Evolutionary conservation across 2,888 invertebrate genomes (phyloP), one percentile per base, ranked within the genome.

Genomic region (Lacanobia wlatinum): DNA sequence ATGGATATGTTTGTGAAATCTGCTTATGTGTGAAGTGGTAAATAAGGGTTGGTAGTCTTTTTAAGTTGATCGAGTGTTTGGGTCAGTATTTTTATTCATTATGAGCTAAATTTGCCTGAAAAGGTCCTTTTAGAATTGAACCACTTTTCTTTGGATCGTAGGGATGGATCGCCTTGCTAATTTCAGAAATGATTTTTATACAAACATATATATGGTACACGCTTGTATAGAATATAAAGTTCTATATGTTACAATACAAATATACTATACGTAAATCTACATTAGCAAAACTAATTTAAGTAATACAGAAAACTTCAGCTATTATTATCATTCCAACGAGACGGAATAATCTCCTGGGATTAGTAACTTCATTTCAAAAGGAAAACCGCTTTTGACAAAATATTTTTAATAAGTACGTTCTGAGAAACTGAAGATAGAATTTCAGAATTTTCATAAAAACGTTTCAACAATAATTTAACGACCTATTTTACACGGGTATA

Each of bases 1-100:
- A 68, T 71, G 55, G 69, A 60, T 70, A 70, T 70, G 52, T 73
- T 78, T 78, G 65, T 52, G 18, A 59, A 67, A 46, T 75, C 53
- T 68, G 52, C 40, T 69, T 58, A 38, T 61, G 23, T 38, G n/a
- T 28, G 18, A 28, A 63, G 61, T 53, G 18, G n/a, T 40, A 1
- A 50, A 12, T 46, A 18, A 28, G 28, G 21, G 43, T 43, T 43
- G n/a, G 16, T 50, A 28, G 68, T 28, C 67, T 65, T 61, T 62
- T 48, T 50, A 55, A 50, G 63, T 23, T n/a, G 34, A 56, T 59
- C 61, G 52, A 62, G 64, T 43, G 38, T 59, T 50, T 18, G 10
- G 38, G 74, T 63, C 21, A 28, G 69, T 16, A 58, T 38, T 60
- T 34, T 48, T 53, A 28, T 28, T 3, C 28, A 2, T 28, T 28